phyloP scores from a whole-genome alignment of 2,797 vertebrate species.

The Sebastes kiyomatsui region DNA sequence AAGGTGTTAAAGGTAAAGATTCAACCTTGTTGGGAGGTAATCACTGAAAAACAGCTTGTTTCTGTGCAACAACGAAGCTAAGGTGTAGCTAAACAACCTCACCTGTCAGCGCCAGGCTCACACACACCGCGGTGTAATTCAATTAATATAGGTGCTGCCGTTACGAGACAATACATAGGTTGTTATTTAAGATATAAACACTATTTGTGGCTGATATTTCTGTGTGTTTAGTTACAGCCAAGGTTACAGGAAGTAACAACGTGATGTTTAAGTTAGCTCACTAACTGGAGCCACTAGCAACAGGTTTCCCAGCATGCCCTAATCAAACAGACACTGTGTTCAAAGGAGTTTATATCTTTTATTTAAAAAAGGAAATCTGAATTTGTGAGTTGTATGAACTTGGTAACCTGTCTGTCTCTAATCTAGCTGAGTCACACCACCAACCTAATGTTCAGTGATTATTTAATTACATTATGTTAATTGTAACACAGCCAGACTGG shows the following conservation, averaged over 20 bases:
- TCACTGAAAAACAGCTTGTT: conserved; percentile 30
- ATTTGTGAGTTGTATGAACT: neutral
- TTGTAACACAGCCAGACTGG: neutral
- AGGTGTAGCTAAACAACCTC: conserved; percentile 36
- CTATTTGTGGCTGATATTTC: neutral
- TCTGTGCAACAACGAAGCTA: neutral
- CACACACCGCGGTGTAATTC: neutral
- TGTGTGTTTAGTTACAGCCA: neutral
- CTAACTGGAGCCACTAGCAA: conserved; percentile 8
- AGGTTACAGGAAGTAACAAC: conserved; percentile 53
- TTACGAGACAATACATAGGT: neutral
- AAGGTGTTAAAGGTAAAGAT: conserved; percentile 72
- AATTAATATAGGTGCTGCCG: accelerated
- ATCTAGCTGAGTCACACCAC: neutral
- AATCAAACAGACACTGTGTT: neutral
- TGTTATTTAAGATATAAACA: neutral
- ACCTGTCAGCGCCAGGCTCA: conserved; percentile 5
- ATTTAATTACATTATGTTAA: neutral
- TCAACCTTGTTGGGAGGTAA: conserved; percentile 21
- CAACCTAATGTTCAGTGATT: neutral
- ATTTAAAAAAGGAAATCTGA: neutral
- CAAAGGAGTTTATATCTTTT: no score
- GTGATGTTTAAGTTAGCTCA: conserved; percentile 30
- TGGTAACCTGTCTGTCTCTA: neutral
- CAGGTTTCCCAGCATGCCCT: conserved; percentile 41